Percentiles rank a stretch among this genome's conserved stretches.
phyloP scores from a whole-genome alignment of 2,113 vertebrate genomes.

The Ia io region DNA sequence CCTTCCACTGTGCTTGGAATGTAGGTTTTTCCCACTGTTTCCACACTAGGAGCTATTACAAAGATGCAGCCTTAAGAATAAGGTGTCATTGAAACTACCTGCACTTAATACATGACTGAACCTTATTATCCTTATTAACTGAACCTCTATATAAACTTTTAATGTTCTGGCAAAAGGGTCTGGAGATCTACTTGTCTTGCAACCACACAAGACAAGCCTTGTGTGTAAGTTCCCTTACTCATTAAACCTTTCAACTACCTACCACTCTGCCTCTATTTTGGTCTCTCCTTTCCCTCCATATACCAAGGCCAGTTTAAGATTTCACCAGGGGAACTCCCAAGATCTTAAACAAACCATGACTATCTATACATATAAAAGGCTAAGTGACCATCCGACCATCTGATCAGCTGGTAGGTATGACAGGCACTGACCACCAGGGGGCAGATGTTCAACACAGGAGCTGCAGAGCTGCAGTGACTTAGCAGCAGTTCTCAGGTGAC shows the following conservation, averaged over 20 bases:
- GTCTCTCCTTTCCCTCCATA: neutral
- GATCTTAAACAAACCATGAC: neutral
- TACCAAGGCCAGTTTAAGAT: neutral
- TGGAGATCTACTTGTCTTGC: neutral
- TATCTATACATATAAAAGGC: too few relatives aligned
- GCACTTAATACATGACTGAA: neutral
- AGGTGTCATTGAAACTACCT: neutral
- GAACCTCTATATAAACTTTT: neutral
- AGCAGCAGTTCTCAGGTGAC: too few relatives aligned
- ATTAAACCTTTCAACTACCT: neutral
- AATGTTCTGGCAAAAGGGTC: neutral
- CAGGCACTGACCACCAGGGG: too few relatives aligned
- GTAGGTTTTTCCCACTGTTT: neutral
- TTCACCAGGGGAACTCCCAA: neutral
- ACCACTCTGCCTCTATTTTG: neutral
- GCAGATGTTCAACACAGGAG: too few relatives aligned
- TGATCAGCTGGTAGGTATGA: too few relatives aligned
- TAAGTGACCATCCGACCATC: too few relatives aligned
- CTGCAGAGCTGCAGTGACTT: too few relatives aligned
- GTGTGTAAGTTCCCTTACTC: neutral
- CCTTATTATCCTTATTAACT: neutral
- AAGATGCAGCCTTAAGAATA: neutral
- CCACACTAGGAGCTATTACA: neutral
- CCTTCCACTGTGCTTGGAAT: neutral
- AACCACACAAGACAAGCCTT: neutral